Evolutionary conservation across 1,140 invertebrate species (phyloP).

Genomic region (Plectrocnemia conspersa): DNA sequence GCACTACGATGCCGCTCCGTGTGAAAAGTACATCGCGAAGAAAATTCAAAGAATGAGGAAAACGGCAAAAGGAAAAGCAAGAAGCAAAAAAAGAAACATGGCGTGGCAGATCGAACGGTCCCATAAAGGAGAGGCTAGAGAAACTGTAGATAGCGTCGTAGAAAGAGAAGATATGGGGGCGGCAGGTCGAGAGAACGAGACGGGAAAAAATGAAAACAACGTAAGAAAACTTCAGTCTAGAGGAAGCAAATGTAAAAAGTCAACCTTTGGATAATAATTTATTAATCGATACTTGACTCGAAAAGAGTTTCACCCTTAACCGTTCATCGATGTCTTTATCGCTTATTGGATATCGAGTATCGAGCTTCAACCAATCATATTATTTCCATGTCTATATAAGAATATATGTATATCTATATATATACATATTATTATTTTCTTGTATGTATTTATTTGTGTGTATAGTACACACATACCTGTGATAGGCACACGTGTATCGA

Average conservation of each 20-base stretch:
- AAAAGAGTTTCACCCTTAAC: too few species aligned
- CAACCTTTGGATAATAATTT: slow-evolving; percentile 33
- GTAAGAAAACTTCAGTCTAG: slow-evolving; percentile 31
- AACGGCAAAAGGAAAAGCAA: background rate
- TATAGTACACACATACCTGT: too few species aligned
- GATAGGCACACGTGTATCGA: slow-evolving; percentile 15
- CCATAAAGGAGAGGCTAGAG: slow-evolving; percentile 28
- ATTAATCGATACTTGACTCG: too few species aligned
- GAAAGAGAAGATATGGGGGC: slow-evolving; percentile 5
- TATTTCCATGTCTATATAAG: too few species aligned
- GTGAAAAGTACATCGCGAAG: slow-evolving; percentile 5
- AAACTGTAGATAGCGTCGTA: slow-evolving; percentile 4
- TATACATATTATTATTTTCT: too few species aligned
- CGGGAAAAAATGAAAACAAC: slow-evolving; percentile 35
- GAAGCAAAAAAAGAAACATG: slow-evolving; percentile 29
- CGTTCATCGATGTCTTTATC: too few species aligned
- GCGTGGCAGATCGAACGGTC: slow-evolving; percentile 33
- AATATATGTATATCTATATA: too few species aligned
- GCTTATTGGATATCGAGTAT: too few species aligned
- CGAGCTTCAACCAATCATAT: too few species aligned
- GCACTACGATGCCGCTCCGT: slow-evolving; percentile 2
- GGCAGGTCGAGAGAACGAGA: slow-evolving; percentile 3
- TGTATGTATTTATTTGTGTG: too few species aligned
- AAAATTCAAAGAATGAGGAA: background rate
- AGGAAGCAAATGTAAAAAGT: slow-evolving; percentile 26